Evolutionary conservation across 2,797 vertebrate species (phyloP).

Genomic region (Morelia viridis): DNA sequence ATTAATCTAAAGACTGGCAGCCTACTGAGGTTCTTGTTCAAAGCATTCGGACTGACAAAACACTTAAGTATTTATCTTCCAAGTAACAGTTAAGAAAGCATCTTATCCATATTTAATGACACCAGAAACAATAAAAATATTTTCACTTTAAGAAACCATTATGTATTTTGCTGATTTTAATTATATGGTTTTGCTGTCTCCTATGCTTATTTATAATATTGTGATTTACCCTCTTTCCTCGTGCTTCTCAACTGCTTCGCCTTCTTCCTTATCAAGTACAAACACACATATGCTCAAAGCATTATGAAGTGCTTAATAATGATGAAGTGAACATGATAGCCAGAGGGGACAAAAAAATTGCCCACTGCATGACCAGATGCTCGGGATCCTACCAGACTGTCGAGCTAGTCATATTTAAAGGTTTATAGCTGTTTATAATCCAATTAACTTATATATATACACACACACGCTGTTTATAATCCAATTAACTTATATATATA

Average conservation of each 20-base stretch:
- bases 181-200: not conserved
- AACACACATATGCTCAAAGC: conserved; percentile 12
- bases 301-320: conserved; percentile 5
- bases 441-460: not conserved
- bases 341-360: conserved; percentile 7
- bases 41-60: conserved; percentile 3
- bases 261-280: conserved; percentile 24
- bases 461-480: not conserved
- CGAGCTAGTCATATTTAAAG: conserved; percentile 2
- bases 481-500: not conserved
- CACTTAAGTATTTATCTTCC: not conserved
- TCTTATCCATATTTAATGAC: not conserved
- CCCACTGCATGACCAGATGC: not conserved
- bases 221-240: conserved; percentile 23
- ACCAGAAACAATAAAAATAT: not conserved
- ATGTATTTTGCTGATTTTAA: not conserved
- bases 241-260: not conserved
- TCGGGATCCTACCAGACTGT: conserved; percentile 17
- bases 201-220: conserved; percentile 8
- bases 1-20: not conserved
- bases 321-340: conserved; percentile 13
- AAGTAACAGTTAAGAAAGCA: conserved; percentile 18
- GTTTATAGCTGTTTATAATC: not conserved
- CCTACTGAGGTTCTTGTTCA: conserved; percentile 6
- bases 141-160: not conserved